phyloP scores from a whole-genome alignment of 1,140 invertebrate genomes.

The Triops cancriformis region DNA sequence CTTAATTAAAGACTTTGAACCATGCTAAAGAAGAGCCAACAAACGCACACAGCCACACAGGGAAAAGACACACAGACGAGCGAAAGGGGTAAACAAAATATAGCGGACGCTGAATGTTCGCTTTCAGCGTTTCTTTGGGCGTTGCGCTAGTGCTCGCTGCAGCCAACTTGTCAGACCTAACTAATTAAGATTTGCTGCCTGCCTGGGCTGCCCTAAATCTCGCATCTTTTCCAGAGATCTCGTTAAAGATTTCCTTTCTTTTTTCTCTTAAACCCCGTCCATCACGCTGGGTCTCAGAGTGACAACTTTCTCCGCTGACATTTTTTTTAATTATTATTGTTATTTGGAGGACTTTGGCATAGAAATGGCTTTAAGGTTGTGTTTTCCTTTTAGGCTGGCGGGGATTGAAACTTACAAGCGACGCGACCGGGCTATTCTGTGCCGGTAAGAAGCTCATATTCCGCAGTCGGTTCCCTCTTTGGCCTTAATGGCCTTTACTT shows the following conservation, averaged over 20 bases:
- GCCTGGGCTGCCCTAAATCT: not conserved
- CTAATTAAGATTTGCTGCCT: not conserved
- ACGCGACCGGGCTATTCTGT: no score
- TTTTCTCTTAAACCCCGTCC: no score
- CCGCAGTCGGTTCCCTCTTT: not conserved
- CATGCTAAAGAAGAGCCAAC: not conserved
- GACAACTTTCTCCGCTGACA: no score
- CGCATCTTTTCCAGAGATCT: not conserved
- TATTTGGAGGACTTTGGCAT: no score
- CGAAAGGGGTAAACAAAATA: not conserved
- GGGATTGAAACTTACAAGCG: no score
- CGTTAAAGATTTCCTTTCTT: not conserved
- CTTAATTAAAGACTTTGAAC: not conserved
- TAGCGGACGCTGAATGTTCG: not conserved
- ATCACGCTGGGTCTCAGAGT: no score
- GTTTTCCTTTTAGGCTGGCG: no score
- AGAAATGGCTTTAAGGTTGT: no score
- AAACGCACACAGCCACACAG: not conserved
- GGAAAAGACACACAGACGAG: not conserved
- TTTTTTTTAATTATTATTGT: no score
- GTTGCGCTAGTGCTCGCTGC: not conserved
- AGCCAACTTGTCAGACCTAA: slow-evolving; percentile 13
- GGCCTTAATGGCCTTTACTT: not conserved
- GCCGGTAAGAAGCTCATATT: no score
- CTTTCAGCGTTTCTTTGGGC: not conserved